phyloP scores from a whole-genome alignment of 1,140 invertebrate genomes.

The Trichonephila clavata region DNA sequence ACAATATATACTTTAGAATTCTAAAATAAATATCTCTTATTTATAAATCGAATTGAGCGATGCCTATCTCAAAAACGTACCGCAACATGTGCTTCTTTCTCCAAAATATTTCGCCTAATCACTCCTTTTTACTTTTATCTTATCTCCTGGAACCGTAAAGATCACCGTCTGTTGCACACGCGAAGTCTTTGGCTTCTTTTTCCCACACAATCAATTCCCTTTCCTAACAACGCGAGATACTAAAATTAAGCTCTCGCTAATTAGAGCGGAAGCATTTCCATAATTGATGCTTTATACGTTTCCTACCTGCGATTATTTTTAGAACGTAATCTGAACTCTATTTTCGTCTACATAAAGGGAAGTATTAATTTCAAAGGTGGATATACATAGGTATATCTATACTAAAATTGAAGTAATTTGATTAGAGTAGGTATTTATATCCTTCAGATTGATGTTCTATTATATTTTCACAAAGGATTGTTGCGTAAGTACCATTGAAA shows the following conservation, averaged over 20 bases:
- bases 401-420: no score
- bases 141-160: not conserved
- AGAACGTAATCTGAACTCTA: not conserved
- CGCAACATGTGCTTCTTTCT: not conserved
- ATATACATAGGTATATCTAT: no score
- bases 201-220: no score
- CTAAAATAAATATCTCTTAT: not conserved
- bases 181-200: not conserved
- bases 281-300: not conserved
- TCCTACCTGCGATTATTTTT: not conserved
- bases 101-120: not conserved
- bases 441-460: no score
- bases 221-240: not conserved
- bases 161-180: not conserved
- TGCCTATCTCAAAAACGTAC: not conserved
- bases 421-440: no score
- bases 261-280: not conserved
- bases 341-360: no score
- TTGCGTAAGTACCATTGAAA: no score
- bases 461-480: no score
- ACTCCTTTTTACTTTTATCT: not conserved
- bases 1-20: not conserved
- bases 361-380: no score
- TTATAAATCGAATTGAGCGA: not conserved
- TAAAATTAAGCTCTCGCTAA: slow-evolving; percentile 1